Base-by-base conservation (phyloP, 2,113 vertebrate species). In the Percina caprodes region DNA sequence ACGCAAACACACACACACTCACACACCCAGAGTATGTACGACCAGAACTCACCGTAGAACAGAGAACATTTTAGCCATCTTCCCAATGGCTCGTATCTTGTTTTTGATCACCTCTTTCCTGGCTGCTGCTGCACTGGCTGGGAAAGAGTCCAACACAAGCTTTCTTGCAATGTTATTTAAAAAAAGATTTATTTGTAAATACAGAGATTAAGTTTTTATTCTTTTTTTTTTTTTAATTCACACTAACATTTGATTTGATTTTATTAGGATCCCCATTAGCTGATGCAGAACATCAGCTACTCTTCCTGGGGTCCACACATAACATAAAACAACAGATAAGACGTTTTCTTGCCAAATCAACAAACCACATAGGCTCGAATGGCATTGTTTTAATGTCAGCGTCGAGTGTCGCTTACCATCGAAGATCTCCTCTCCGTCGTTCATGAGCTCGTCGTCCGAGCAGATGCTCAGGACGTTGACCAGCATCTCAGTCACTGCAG, bases 51-150 rank as follows among this genome's bases (percentile, higher is more conserved):
- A 95, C 94, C 95, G 91, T 91, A 96, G 88, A 49, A 96, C 95
- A 46, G 95, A 96, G 92, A 96, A 96, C 95, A 96, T 96, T 85
- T 96, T 95, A 30, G 95, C 95, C 95, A 96, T 96, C 93, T 96
- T 96, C 77, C 95, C 95, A 0, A 96, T 96, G 76, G 95, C 95
- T 69, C 95, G 90, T 61, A 96, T 96, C 90, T 96, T 96, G 89
- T 96, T 96, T 84, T 94, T 95, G 91, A 96, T 96, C 80, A 96
- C 95, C 69, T 96, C 95, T 88, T 96, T 96, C 83, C 95, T 95
- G 3, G 95, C 95, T 46, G 95, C 95, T n/a, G 95, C 95, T 81
- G 95, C 94, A 52, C 94, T 95, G 58, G 95, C 95, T 96, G 77
- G n/a, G 71, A 82, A 39, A 48, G 49, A 72, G 14, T 30, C 33